phyloP scores from a whole-genome alignment of 1,140 invertebrate species.

The Wasmannia auropunctata region DNA sequence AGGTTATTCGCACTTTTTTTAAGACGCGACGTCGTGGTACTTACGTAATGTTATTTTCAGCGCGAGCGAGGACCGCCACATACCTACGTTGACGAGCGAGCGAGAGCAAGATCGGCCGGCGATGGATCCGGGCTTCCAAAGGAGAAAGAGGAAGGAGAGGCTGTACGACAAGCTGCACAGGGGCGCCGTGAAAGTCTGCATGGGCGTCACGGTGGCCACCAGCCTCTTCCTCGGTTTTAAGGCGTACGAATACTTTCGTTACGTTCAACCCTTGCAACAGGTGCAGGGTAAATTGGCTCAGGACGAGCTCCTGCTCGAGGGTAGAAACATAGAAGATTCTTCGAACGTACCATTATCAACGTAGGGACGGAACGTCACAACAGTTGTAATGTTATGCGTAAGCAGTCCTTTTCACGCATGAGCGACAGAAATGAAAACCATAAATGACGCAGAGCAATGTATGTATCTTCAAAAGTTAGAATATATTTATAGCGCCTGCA shows the following conservation, averaged over 20 bases:
- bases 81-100: not conserved
- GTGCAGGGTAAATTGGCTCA: conserved; percentile 39
- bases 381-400: not conserved
- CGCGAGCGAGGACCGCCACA: not conserved
- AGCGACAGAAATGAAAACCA: not conserved
- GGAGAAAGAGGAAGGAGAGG: conserved; percentile 24
- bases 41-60: conserved; percentile 29
- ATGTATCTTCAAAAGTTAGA: not conserved
- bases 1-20: conserved; percentile 15
- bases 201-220: conserved; percentile 57
- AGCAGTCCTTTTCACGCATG: not conserved
- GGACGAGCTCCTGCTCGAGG: conserved; percentile 76
- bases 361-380: not conserved
- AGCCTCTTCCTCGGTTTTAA: conserved; percentile 1
- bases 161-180: conserved; percentile 75
- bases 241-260: conserved; percentile 65
- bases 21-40: not conserved
- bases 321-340: conserved; percentile 50
- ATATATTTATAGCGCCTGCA: not conserved
- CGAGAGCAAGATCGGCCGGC: not conserved
- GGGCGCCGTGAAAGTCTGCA: conserved; percentile 66
- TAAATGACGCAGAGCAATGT: not conserved
- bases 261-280: conserved; percentile 69
- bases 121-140: conserved; percentile 28
- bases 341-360: conserved; percentile 12